A percentile compares a stretch with the other conserved stretches of the same genome.
Conservation (phyloP, 2,888 invertebrate genomes). For the Calliopum simillimum region DNA sequence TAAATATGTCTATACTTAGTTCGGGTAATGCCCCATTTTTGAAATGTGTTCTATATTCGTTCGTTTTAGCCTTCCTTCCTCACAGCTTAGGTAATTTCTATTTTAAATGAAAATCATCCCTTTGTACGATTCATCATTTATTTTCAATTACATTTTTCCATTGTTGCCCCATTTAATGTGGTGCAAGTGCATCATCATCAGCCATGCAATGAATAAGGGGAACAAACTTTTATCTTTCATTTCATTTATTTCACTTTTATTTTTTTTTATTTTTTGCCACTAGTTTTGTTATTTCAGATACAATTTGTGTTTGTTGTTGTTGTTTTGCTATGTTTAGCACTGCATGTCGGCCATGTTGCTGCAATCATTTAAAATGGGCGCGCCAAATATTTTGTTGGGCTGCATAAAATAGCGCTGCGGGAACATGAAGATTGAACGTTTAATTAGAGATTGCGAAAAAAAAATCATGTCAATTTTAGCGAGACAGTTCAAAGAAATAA, state of each 20-base stretch:
- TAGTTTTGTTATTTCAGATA: constrained; percentile 24
- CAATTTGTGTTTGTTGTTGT: background rate
- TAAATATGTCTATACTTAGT: too few species aligned
- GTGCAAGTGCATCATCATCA: constrained; percentile 27
- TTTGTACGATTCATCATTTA: background rate
- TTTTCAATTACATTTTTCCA: constrained; percentile 29
- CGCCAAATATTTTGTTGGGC: background rate
- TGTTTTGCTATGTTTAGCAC: background rate
- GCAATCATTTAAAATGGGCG: constrained; percentile 17
- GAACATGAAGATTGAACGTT: too few species aligned
- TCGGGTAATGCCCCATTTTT: background rate
- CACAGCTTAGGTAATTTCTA: background rate
- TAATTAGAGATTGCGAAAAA: background rate
- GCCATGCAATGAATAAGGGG: constrained; percentile 7
- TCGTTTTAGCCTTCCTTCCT: too few species aligned
- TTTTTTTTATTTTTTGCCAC: constrained; percentile 20
- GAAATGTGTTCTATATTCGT: too few species aligned
- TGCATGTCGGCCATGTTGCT: background rate
- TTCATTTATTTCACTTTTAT: background rate
- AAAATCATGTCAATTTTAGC: background rate
- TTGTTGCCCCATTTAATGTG: constrained; percentile 28
- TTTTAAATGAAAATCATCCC: constrained; percentile 9
- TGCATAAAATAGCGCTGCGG: background rate
- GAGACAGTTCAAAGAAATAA: background rate
- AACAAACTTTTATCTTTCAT: constrained; percentile 29